Conservation (phyloP, 2,797 vertebrate genomes). For the Peromyscus attwateri region DNA sequence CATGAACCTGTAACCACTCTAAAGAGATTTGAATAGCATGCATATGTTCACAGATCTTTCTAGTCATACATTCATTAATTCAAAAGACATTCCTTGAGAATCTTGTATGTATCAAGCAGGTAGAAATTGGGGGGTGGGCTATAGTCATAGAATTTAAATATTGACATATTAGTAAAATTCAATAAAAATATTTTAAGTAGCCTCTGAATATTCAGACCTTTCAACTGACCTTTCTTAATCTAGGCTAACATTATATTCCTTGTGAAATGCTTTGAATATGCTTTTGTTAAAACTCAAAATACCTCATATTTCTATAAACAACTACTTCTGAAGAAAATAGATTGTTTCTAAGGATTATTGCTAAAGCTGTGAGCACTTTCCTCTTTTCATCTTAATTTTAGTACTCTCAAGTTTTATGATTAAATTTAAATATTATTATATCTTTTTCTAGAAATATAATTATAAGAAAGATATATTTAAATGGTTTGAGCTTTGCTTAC, state of each 20-base stretch:
- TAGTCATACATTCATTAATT: not conserved
- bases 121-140: not conserved
- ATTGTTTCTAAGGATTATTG: not conserved
- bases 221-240: not conserved
- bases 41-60: not conserved
- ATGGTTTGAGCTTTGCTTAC: not conserved
- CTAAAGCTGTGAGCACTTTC: not conserved
- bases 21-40: not conserved
- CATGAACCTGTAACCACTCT: not conserved
- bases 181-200: slow-evolving; percentile 1
- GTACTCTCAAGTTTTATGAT: not conserved
- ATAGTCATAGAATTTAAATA: not conserved
- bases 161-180: not conserved
- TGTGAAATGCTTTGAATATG: not conserved
- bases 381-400: slow-evolving; percentile 30
- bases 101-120: not conserved
- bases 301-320: not conserved
- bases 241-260: not conserved
- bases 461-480: not conserved
- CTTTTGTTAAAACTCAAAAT: slow-evolving; percentile 27
- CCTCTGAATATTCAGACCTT: not conserved
- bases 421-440: not conserved
- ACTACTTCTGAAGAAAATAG: not conserved
- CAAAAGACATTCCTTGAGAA: not conserved
- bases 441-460: not conserved